Conservation (phyloP, 2,113 vertebrate species). For the Martes martes region DNA sequence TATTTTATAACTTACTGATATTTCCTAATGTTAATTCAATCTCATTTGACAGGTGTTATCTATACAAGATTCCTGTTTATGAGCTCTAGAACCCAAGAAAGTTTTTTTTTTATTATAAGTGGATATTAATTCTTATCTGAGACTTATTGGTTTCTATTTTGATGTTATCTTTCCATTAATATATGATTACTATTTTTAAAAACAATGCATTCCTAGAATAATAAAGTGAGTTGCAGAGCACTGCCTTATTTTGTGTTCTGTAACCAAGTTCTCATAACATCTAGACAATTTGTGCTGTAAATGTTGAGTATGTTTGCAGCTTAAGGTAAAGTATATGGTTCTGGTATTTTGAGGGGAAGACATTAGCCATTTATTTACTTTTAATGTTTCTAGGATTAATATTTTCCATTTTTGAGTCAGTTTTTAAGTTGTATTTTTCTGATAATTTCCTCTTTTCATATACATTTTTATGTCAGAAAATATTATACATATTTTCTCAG, state of each 20-base stretch:
- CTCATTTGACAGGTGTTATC: background rate
- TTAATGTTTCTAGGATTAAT: background rate
- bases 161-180: background rate
- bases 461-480: background rate
- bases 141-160: background rate
- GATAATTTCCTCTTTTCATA: background rate
- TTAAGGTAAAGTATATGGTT: background rate
- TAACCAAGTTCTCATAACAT: background rate
- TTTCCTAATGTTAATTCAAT: background rate
- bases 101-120: background rate
- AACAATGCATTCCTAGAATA: background rate
- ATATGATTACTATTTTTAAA: background rate
- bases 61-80: background rate
- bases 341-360: background rate
- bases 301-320: background rate
- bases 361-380: background rate
- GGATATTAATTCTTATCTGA: background rate
- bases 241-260: background rate
- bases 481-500: background rate
- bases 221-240: background rate
- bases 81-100: no score
- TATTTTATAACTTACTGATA: background rate
- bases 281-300: background rate
- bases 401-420: background rate
- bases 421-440: background rate